Conservation (phyloP, 2,888 invertebrate species). For the Hylaea fasciaria region DNA sequence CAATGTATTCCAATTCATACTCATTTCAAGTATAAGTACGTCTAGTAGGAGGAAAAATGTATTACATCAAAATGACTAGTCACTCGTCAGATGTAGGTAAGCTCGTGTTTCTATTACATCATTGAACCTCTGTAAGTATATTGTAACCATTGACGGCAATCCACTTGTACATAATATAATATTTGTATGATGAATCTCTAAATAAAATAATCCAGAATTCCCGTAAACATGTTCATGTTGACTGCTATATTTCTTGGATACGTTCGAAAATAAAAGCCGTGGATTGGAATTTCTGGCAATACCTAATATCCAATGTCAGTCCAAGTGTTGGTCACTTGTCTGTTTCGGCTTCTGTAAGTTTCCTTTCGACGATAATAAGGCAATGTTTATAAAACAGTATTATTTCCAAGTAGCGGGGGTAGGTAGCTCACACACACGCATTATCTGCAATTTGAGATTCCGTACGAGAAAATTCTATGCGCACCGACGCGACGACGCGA, state of each 20-base stretch:
- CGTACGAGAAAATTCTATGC: constrained; percentile 57
- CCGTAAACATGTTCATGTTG: too few relatives aligned
- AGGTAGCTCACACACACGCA: constrained; percentile 41
- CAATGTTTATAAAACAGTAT: constrained; percentile 76
- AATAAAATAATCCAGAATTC: neutral
- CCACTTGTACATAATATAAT: neutral
- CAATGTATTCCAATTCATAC: constrained; percentile 6
- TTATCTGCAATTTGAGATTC: constrained; percentile 47
- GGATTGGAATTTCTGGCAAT: too few relatives aligned
- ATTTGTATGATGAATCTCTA: neutral
- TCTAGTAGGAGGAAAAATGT: too few relatives aligned
- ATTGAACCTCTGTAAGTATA: neutral
- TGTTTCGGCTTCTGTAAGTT: constrained; percentile 56
- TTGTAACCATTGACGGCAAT: neutral
- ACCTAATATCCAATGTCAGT: constrained; percentile 2
- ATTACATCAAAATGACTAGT: neutral
- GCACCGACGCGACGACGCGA: too few relatives aligned
- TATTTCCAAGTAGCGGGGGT: constrained; percentile 48
- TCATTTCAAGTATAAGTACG: neutral
- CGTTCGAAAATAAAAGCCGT: too few relatives aligned
- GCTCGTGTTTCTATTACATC: neutral
- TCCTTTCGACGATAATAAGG: constrained; percentile 63
- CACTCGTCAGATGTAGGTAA: neutral
- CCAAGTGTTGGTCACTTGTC: constrained; percentile 31
- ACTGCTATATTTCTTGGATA: too few relatives aligned